Percentiles rank a stretch among this genome's conserved stretches.
Evolutionary conservation across 2,888 invertebrate genomes (phyloP).

Genomic region (Catocala nupta): DNA sequence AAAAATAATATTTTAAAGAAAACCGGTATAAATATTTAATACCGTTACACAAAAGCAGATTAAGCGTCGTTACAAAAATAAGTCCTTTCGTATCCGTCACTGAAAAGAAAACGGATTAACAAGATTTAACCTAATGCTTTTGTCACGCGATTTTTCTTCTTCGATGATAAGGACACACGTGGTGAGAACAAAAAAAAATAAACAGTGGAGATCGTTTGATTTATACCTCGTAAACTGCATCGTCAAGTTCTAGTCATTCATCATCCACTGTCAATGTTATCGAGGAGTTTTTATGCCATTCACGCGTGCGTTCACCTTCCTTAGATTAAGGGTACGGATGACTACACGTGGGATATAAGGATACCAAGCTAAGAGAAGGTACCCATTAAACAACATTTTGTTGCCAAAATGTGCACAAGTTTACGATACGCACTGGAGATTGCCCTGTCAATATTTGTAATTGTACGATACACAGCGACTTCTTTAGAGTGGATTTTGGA

Average conservation of each 20-base stretch:
- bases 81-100: conserved; percentile 1
- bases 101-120: conserved; percentile 4
- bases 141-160: conserved; percentile 12
- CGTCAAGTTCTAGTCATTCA: conserved; percentile 70
- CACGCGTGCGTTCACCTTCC: conserved; percentile 75
- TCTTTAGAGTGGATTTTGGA: too few relatives aligned
- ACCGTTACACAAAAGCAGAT: conserved; percentile 1
- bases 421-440: too few relatives aligned
- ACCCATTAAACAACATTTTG: background rate
- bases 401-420: background rate
- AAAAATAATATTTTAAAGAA: background rate
- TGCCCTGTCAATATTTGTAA: too few relatives aligned
- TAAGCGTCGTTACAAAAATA: background rate
- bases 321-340: conserved; percentile 60
- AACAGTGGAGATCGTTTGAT: conserved; percentile 49
- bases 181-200: conserved; percentile 28
- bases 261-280: conserved; percentile 80
- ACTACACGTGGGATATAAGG: conserved; percentile 46
- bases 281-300: conserved; percentile 73
- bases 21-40: background rate
- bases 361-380: background rate
- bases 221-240: conserved; percentile 64
- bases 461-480: too few relatives aligned
- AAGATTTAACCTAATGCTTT: conserved; percentile 15
- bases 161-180: conserved; percentile 11